Conservation (phyloP, 2,888 invertebrate species). For the Eurytoma californica region DNA sequence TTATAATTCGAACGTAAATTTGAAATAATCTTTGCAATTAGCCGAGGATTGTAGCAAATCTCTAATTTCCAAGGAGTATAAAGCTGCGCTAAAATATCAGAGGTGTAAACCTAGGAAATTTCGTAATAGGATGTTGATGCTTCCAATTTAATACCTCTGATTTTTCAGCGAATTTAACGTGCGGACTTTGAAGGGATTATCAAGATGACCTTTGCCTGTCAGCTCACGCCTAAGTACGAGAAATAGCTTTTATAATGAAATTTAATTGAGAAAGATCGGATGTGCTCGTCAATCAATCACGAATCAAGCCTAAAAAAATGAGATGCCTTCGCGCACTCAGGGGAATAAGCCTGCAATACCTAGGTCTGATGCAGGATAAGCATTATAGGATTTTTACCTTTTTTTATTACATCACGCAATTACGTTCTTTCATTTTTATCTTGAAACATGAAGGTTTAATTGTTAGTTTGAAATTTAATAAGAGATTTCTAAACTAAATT, state of each 20-base stretch:
- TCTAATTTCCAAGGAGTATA: neutral
- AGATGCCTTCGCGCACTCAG: neutral
- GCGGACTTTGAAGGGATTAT: neutral
- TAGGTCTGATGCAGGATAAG: neutral
- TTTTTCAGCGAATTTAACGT: neutral
- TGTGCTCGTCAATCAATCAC: constrained; percentile 16
- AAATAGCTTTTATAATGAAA: neutral
- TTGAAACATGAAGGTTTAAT: neutral
- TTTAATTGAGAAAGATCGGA: constrained; percentile 5
- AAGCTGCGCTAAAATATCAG: neutral
- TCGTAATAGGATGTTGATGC: neutral
- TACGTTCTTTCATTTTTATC: neutral
- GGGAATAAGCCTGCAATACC: constrained; percentile 4
- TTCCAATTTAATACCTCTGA: neutral
- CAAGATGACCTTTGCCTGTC: neutral
- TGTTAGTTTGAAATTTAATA: neutral
- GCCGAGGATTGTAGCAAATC: neutral
- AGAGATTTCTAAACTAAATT: neutral
- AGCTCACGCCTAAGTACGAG: neutral
- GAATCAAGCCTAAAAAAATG: neutral
- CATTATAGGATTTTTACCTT: neutral
- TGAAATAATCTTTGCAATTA: neutral
- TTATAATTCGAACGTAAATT: neutral
- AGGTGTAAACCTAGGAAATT: constrained; percentile 10
- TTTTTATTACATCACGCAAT: too few species aligned